Evolutionary conservation across 2,888 invertebrate genomes (phyloP), one percentile per base, ranked within the genome.

Genomic region (Eupsilia transversa): DNA sequence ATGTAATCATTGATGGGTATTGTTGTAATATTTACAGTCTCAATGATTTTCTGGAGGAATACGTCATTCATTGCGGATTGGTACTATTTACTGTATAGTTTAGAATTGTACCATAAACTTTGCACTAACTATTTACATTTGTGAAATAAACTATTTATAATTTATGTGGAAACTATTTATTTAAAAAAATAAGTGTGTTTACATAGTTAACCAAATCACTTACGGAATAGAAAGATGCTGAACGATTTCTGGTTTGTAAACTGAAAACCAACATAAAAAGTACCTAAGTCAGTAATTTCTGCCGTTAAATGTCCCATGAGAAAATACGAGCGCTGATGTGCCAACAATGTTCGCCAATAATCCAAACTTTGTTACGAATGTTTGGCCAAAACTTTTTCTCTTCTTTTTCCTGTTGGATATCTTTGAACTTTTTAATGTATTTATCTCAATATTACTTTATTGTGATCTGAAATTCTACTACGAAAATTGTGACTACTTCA

Each of bases 311-410:
- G 64, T 73, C 27, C 59, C 70, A 20, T 73, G 72, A 64, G 27
- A 70, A 77, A 77, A 83, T 73, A 82, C 63, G 66, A 69, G 14
- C 27, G n/a, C 59, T 64, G 49, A 76, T 56, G 27, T 33, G 20
- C 67, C 63, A 75, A 74, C 43, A 81, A 67, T 64, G 43, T 79
- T 61, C 5, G 60, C 33, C 72, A 57, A 75, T 59, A 67, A 54
- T 27, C n/a, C 52, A 59, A 75, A 79, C 43, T 64, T 75, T 75
- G 66, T 57, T 43, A 52, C 17, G n/a, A 75, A 79, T 67, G 57
- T 74, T 80, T 74, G 61, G n/a, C 17, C 75, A 43, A 67, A 67
- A 54, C 12, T 57, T 70, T 20, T 61, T 56, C 38, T 49, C 7
- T 41, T 43, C 14, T n/a, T 63, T 41, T 30, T n/a, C n/a, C 27